Conservation (phyloP, 2,888 invertebrate genomes). For the Reticulitermes lucifugus region DNA sequence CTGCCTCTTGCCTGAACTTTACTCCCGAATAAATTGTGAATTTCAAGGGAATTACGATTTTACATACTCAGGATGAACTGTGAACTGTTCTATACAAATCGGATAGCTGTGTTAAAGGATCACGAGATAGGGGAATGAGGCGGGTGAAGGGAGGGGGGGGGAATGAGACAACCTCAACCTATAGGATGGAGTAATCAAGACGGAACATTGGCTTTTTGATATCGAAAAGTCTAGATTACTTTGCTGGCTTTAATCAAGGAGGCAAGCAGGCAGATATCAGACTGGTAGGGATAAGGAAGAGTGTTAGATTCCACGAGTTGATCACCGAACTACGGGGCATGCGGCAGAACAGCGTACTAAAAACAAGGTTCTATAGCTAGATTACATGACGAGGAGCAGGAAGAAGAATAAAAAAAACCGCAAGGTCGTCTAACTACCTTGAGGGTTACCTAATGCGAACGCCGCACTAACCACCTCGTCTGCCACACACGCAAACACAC, state of each 20-base stretch:
- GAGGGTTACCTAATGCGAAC: neutral
- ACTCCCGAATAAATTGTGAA: too few relatives aligned
- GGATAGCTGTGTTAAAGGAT: constrained; percentile 1
- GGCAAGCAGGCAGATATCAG: neutral
- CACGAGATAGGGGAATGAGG: neutral
- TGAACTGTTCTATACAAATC: neutral
- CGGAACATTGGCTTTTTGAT: constrained; percentile 49
- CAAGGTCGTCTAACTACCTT: neutral
- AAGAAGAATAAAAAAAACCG: neutral
- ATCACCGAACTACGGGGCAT: constrained; percentile 16
- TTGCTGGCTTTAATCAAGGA: constrained; percentile 46
- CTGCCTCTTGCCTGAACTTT: too few relatives aligned
- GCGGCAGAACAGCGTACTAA: constrained; percentile 26
- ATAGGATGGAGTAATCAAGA: constrained; percentile 47
- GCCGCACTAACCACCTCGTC: too few relatives aligned
- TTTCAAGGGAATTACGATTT: neutral
- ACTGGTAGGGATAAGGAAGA: neutral
- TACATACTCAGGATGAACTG: neutral
- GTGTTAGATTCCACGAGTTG: constrained; percentile 13
- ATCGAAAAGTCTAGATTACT: constrained; percentile 50
- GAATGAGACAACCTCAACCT: neutral
- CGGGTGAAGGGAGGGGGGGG: neutral
- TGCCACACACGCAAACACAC: too few relatives aligned
- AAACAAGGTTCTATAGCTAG: constrained; percentile 17
- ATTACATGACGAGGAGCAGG: neutral